Base-by-base conservation (phyloP, 2,113 vertebrate species). In the Podocnemis expansa region DNA sequence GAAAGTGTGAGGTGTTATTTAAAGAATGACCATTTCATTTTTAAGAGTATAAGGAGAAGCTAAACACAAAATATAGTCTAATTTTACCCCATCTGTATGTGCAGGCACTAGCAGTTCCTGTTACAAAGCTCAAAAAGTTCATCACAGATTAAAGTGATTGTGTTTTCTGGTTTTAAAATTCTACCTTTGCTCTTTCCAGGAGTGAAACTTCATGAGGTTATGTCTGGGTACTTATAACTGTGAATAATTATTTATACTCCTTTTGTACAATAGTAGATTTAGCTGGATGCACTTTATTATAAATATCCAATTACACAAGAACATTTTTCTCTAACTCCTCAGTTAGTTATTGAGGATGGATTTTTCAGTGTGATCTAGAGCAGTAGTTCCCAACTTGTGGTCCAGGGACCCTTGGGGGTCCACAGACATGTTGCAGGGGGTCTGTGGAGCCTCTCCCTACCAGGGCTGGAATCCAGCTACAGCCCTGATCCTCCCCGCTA, bases 271-370 rank as follows among this genome's bases (percentile, higher is more conserved):
- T 75, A 43, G 22, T 43, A 75, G 38, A 25, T 43, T 75, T 11
- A 41, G 41, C 41, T 7, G 10, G 10, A 73, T 12, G 21, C 25
- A 43, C 25, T 75, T 75, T 75, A 75, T 75, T 24, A 73, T 24
- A 43, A 41, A 75, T 76, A 41, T 45, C 41, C 73, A 43, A 9
- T 78, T 43, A 12, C 81, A 88, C 9, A 58, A 21, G n/a, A 88
- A 47, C 0, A 75, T 5, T 31, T 25, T 41, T 24, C 41, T 45
- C 25, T 76, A 41, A 45, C 6, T 11, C 24, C 24, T 45, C 73
- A 76, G 27, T 76, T 24, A 75, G 25, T 10, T 2, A 52, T 0
- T 3, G 0, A 38, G 34, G 14, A 17, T 3, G 2, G 21, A 55
- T 67, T 54, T 70, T 83, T 75, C 43, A 70, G 24, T 55, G 86